Base-by-base conservation (phyloP, 2,888 invertebrate genomes). In the Dasypogon diadema region DNA sequence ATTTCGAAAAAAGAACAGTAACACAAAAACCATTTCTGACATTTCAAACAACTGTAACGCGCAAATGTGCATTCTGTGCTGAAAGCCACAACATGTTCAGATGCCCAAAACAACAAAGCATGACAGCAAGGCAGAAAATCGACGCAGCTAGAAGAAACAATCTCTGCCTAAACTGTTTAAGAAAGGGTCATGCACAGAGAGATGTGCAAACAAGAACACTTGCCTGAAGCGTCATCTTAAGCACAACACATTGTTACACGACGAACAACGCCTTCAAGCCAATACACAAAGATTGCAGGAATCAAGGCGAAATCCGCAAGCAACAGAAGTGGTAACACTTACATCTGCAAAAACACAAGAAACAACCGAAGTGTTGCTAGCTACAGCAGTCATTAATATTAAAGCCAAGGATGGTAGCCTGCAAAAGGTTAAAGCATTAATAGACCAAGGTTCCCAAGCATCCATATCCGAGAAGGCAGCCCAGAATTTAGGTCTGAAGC, bases 381-480 rank as follows among this genome's bases (percentile, higher is more conserved):
- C 54, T 10, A 21, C 56, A 21, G 24, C 26, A 22, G n/a, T 24
- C 0, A 21, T 56, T 8, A 24, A 22, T 2, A 12, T 56, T 1
- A 5, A 22, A 56, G 3, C 22, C 14, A 56, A 2, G 14, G 56
- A 56, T 56, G 56, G 56, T 26, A 21, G 8, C 1, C 2, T 12
- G 4, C 21, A n/a, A 1, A 56, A 10, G 24, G 1, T 56, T 2
- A 22, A 3, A 24, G 56, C 24, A 22, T 24, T 56, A 22, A 12
- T 56, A 24, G 56, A 56, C 24, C 56, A 56, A 56, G 56, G 56
- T 8, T 56, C 56, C 2, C 56, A 56, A 14, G 56, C 22, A 6
- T 56, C 56, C 8, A 56, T 56, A 56, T 56, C 56, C 1, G 56
- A 56, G 12, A n/a, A 14, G 21, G 2, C n/a, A 12, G 24, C 10